Percentiles rank a stretch among this genome's conserved stretches.
These are phyloP conservation scores for Epinotia bilunana DNA, from an alignment of 2,888 invertebrate species.

Conservation along the genomic window DNA sequence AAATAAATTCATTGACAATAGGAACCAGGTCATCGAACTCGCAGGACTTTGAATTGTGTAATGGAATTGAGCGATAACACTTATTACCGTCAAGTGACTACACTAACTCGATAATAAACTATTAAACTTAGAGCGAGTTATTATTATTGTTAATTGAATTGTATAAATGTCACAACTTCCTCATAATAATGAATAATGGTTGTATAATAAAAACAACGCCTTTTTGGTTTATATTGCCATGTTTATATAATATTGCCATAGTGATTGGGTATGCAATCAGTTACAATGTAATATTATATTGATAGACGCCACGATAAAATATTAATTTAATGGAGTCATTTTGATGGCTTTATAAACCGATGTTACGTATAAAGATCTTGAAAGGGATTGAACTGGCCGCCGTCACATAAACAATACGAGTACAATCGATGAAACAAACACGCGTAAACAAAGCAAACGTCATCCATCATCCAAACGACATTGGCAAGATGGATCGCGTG, in stretches of 20 bases:
- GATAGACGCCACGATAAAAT: too few relatives aligned
- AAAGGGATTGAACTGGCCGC: neutral
- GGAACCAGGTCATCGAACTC: constrained; percentile 33
- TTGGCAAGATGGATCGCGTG: constrained; percentile 39
- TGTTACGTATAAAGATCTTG: neutral
- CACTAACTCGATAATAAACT: constrained; percentile 27
- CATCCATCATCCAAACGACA: constrained; percentile 35
- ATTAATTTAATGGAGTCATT: neutral
- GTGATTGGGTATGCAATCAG: neutral
- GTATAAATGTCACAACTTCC: constrained; percentile 11
- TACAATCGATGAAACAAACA: constrained; percentile 5
- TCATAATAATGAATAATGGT: constrained; percentile 3
- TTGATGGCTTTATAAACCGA: neutral
- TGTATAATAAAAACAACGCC: constrained; percentile 10
- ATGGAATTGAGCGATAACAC: constrained; percentile 40
- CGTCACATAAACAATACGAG: neutral
- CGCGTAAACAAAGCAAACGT: constrained; percentile 28
- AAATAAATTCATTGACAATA: constrained; percentile 34
- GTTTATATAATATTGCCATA: neutral
- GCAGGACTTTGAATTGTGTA: constrained; percentile 43
- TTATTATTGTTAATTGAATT: constrained; percentile 20
- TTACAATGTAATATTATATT: constrained; percentile 4
- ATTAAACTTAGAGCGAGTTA: constrained; percentile 8
- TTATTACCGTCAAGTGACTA: constrained; percentile 32
- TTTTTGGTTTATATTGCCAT: neutral